Evolutionary conservation across 2,888 invertebrate genomes (phyloP).

Genomic region (Eupsilia transversa): DNA sequence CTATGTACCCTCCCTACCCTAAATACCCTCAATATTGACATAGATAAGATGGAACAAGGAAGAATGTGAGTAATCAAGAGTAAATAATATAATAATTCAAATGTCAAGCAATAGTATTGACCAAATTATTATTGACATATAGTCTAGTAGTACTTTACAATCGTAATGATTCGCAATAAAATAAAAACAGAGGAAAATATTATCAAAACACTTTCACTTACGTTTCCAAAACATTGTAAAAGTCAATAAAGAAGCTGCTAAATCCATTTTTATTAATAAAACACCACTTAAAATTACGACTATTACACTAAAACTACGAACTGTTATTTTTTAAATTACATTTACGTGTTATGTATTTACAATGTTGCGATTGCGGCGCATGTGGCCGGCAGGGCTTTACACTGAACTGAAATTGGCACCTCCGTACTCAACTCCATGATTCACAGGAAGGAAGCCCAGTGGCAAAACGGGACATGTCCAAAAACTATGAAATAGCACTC

Average conservation of each 20-base stretch:
- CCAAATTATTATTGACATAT: background rate
- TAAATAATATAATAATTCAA: background rate
- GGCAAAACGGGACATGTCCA: slow-evolving; percentile 86
- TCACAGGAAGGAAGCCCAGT: slow-evolving; percentile 86
- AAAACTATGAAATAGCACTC: slow-evolving; percentile 78
- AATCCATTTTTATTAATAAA: slow-evolving; percentile 81
- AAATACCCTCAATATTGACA: slow-evolving; percentile 2
- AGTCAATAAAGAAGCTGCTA: slow-evolving; percentile 76
- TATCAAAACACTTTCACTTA: slow-evolving; percentile 75
- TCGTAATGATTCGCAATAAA: slow-evolving; percentile 2
- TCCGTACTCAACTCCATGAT: slow-evolving; percentile 81
- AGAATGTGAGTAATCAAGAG: background rate
- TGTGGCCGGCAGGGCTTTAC: slow-evolving; percentile 77
- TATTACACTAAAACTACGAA: slow-evolving; percentile 66
- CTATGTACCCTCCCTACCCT: no score
- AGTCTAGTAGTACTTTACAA: background rate
- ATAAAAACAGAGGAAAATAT: slow-evolving; percentile 1
- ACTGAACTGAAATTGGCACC: slow-evolving; percentile 81
- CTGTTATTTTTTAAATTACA: slow-evolving; percentile 63
- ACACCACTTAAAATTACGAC: slow-evolving; percentile 69
- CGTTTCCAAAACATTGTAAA: slow-evolving; percentile 82
- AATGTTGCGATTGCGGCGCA: slow-evolving; percentile 73
- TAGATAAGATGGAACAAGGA: background rate
- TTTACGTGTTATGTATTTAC: slow-evolving; percentile 70
- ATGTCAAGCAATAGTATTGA: background rate